Evolutionary conservation across 2,113 vertebrate genomes (phyloP).

Genomic region (Hippocampus mohnikei): DNA sequence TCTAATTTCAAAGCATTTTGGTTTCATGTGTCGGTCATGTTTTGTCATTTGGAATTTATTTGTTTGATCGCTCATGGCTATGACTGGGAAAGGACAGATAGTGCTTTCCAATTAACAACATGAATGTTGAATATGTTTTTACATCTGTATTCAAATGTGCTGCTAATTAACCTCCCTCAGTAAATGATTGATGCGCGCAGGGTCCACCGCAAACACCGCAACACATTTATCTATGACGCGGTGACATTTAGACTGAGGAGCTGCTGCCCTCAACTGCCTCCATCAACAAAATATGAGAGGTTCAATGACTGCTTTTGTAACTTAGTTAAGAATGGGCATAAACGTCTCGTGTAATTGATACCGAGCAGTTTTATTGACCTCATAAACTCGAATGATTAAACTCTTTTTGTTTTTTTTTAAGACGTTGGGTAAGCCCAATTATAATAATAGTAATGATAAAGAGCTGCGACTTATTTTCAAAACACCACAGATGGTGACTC

Average conservation of each 20-base stretch:
- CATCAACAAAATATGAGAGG: constrained; percentile 25
- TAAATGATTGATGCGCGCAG: constrained; percentile 28
- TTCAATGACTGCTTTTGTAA: constrained; percentile 11
- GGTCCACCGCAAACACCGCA: constrained; percentile 22
- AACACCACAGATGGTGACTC: constrained; percentile 8
- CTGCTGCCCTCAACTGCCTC: constrained; percentile 21
- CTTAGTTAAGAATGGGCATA: constrained; percentile 15
- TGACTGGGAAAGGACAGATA: background rate
- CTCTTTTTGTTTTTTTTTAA: background rate
- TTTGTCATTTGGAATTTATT: background rate
- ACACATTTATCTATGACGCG: constrained; percentile 17
- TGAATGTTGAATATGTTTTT: background rate
- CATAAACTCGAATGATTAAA: background rate
- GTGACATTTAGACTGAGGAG: constrained; percentile 21
- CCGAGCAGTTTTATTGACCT: background rate
- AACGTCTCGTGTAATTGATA: background rate
- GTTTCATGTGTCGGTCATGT: background rate
- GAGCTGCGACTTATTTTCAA: background rate
- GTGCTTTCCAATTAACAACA: background rate
- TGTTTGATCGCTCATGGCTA: background rate
- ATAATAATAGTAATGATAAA: background rate
- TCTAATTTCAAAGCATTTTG: background rate
- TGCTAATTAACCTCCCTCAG: constrained; percentile 18
- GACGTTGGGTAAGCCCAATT: background rate
- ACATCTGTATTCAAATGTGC: constrained; percentile 7